A percentile compares a stretch with the other conserved stretches of the same genome.
Evolutionary conservation across 2,888 invertebrate species (phyloP).

Genomic region (Synergus laeviventris): DNA sequence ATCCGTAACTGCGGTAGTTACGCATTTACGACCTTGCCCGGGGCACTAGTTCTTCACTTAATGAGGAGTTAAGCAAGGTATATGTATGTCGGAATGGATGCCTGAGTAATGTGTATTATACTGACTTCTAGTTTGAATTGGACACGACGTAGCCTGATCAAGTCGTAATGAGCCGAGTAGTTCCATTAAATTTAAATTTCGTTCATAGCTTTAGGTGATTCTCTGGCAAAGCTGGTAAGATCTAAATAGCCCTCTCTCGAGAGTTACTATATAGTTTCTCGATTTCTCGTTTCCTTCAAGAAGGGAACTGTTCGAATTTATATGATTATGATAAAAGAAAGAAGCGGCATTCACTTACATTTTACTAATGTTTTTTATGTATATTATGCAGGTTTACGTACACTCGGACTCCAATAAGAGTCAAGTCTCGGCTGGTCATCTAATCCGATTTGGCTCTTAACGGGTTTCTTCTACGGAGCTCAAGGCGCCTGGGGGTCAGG

Average conservation of each 20-base stretch:
- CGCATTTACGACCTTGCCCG: slow-evolving; percentile 3
- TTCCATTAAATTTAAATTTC: background rate
- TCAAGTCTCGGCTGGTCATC: too few species aligned
- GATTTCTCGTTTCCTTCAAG: background rate
- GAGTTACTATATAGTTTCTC: too few species aligned
- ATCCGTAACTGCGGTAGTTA: background rate
- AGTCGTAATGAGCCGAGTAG: slow-evolving; percentile 3
- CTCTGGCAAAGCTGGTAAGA: background rate
- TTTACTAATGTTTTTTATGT: too few species aligned
- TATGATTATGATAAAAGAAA: background rate
- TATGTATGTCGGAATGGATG: slow-evolving; percentile 2
- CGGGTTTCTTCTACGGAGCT: too few species aligned
- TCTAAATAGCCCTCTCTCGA: background rate
- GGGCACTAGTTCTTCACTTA: background rate
- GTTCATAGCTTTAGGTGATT: background rate
- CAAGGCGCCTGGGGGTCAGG: too few species aligned
- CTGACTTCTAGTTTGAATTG: slow-evolving; percentile 1
- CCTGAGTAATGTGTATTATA: background rate
- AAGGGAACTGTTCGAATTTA: background rate
- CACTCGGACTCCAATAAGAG: too few species aligned
- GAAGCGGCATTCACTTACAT: background rate
- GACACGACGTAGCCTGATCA: background rate
- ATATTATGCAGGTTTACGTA: too few species aligned
- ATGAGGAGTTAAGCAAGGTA: background rate
- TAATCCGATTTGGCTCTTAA: too few species aligned